Evolutionary conservation across 2,113 vertebrate species (phyloP).

Genomic region (Larimichthys polyactis): DNA sequence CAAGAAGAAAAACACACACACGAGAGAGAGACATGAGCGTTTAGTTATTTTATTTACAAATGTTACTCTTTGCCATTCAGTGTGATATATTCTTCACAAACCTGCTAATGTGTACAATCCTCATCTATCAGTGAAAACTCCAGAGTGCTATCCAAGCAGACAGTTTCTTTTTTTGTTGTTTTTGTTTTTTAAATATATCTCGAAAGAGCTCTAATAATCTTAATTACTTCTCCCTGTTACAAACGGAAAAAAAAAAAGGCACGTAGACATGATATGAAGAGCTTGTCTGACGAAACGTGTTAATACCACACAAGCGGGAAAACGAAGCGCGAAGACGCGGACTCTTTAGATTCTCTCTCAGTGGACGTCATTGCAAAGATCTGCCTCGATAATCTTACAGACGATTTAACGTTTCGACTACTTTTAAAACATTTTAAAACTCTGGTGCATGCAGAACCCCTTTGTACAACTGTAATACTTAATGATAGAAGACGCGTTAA

Average conservation of each 20-base stretch:
- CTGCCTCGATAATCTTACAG: slow-evolving; percentile 43
- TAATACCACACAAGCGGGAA: slow-evolving; percentile 55
- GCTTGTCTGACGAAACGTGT: slow-evolving; percentile 51
- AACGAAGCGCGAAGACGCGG: slow-evolving; percentile 42
- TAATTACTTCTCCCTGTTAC: slow-evolving; percentile 71
- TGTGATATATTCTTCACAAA: slow-evolving; percentile 62
- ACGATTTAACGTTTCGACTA: slow-evolving; percentile 49
- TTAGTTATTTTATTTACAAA: slow-evolving; percentile 87
- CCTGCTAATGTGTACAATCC: slow-evolving; percentile 57
- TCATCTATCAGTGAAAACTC: slow-evolving; percentile 57
- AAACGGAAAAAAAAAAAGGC: slow-evolving; percentile 78
- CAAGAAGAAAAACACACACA: slow-evolving; percentile 18
- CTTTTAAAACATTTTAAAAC: slow-evolving; percentile 63
- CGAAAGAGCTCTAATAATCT: slow-evolving; percentile 61
- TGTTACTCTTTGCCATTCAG: slow-evolving; percentile 62
- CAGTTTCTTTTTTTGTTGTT: background rate
- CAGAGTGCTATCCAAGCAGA: slow-evolving; percentile 63
- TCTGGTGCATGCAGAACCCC: slow-evolving; percentile 71
- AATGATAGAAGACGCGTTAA: slow-evolving; percentile 62
- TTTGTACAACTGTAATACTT: slow-evolving; percentile 82
- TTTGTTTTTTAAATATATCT: slow-evolving; percentile 63
- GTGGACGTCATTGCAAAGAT: slow-evolving; percentile 38
- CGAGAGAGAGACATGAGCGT: slow-evolving; percentile 21
- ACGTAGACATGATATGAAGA: slow-evolving; percentile 70
- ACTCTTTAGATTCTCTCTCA: slow-evolving; percentile 49